These are phyloP conservation scores for Propithecus deckenii DNA, from an alignment of 2,797 vertebrate genomes.

Conservation along the genomic window DNA sequence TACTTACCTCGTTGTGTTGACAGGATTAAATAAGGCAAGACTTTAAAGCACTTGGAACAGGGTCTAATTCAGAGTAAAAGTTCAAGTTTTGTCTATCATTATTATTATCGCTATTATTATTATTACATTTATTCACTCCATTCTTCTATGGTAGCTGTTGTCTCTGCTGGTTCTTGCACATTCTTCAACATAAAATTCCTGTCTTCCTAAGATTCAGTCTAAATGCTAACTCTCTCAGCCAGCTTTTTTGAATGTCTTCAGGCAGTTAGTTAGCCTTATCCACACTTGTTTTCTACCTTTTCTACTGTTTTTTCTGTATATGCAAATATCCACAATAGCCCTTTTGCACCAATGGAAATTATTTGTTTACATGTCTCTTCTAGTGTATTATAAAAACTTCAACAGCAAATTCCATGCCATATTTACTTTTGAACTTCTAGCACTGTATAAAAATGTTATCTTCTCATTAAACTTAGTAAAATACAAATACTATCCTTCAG, in stretches of 20 bases:
- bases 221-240: neutral
- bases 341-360: neutral
- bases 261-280: accelerated
- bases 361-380: neutral
- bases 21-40: neutral
- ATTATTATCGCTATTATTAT: neutral
- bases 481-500: neutral
- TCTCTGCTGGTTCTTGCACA: neutral
- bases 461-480: neutral
- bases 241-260: neutral
- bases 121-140: neutral
- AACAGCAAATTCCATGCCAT: neutral
- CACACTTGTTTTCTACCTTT: neutral
- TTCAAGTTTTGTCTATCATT: neutral
- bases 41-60: neutral
- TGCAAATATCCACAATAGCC: neutral
- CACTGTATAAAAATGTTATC: neutral
- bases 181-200: neutral
- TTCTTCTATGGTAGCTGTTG: neutral
- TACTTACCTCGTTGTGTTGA: accelerated
- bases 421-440: neutral
- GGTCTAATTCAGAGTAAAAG: neutral
- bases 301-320: neutral
- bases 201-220: neutral
- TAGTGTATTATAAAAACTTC: neutral